A percentile compares a stretch with the other conserved stretches of the same genome.
phyloP scores from a whole-genome alignment of 2,888 invertebrate genomes.

The Euplagia quadripunctaria region DNA sequence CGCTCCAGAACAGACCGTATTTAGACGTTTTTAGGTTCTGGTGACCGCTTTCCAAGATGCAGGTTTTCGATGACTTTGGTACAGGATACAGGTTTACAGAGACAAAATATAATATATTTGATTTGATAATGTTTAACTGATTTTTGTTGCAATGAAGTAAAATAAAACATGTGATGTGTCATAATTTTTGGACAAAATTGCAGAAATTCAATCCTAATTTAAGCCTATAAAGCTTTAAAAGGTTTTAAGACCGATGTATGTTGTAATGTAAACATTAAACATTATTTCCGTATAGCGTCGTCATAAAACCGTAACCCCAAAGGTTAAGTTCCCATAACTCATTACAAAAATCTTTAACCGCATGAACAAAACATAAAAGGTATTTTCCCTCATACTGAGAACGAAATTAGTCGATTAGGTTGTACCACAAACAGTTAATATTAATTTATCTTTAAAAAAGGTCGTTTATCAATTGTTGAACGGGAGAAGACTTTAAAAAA shows the following conservation, averaged over 20 bases:
- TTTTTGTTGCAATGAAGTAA: not conserved
- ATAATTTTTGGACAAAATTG: not conserved
- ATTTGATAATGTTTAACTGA: not conserved
- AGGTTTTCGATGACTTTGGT: too few relatives aligned
- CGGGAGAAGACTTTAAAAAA: conserved; percentile 39
- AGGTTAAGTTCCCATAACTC: conserved; percentile 13
- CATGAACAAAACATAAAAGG: conserved; percentile 10
- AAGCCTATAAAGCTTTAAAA: not conserved
- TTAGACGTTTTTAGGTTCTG: too few relatives aligned
- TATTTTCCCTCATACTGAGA: conserved; percentile 17
- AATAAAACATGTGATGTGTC: not conserved
- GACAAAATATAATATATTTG: too few relatives aligned
- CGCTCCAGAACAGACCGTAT: too few relatives aligned
- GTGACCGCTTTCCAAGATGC: too few relatives aligned
- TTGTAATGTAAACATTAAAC: conserved; percentile 6
- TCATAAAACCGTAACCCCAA: conserved; percentile 9
- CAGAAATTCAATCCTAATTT: not conserved
- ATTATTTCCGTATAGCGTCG: not conserved
- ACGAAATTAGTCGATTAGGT: conserved; percentile 20
- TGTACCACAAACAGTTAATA: conserved; percentile 11
- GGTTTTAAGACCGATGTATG: not conserved
- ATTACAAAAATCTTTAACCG: conserved; percentile 16
- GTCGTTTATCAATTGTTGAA: conserved; percentile 34
- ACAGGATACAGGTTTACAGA: too few relatives aligned
- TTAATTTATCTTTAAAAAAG: conserved; percentile 16